These are phyloP conservation scores for Sturnus vulgaris DNA, from an alignment of 2,113 vertebrate species.

Conservation along the genomic window DNA sequence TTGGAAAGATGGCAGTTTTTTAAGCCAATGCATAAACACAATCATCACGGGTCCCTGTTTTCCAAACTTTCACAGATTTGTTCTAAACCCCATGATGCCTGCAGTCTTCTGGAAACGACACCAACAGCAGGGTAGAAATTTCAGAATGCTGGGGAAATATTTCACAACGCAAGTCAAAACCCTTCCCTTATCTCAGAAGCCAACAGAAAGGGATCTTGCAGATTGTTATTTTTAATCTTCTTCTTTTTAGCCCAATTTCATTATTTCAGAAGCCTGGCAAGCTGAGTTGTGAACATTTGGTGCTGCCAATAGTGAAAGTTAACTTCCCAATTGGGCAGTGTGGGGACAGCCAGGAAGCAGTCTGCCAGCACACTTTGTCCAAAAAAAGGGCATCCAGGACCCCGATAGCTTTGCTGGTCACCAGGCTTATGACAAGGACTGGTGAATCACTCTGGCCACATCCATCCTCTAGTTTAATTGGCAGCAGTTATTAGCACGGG, in stretches of 20 bases:
- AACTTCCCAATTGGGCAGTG: background rate
- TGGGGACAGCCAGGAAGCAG: background rate
- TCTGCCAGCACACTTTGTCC: background rate
- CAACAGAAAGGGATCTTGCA: background rate
- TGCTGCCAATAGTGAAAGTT: background rate
- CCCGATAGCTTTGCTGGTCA: rapidly evolving
- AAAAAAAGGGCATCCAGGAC: background rate
- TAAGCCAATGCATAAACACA: background rate
- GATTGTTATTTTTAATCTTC: background rate
- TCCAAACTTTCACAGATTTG: background rate
- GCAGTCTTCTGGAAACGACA: background rate
- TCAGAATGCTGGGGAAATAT: background rate
- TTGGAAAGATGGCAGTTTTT: background rate
- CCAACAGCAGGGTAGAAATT: background rate
- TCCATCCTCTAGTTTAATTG: background rate
- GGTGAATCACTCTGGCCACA: background rate
- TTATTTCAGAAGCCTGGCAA: slow-evolving; percentile 23
- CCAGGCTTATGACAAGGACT: background rate
- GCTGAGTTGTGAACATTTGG: background rate
- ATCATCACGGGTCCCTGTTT: background rate
- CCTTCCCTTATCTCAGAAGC: background rate
- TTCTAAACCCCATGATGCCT: background rate
- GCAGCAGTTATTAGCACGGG: background rate
- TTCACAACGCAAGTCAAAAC: background rate
- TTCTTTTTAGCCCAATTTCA: background rate